A percentile compares a stretch with the other conserved stretches of the same genome.
Evolutionary conservation across 1,140 invertebrate genomes (phyloP).

Genomic region (Magallana gigas): DNA sequence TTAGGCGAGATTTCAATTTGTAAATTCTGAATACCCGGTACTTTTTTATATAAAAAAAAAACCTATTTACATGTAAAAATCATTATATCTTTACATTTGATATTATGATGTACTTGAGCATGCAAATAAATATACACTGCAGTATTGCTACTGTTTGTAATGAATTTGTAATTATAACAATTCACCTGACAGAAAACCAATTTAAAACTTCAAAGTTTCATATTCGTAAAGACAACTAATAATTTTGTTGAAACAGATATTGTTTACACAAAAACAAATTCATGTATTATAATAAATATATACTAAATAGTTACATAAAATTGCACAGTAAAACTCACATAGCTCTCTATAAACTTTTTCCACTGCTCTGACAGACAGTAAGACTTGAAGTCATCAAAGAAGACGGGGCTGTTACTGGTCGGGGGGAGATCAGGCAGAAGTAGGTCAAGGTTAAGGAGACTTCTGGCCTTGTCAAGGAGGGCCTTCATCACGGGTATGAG

Average conservation of each 20-base stretch:
- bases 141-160: too few relatives aligned
- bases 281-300: too few relatives aligned
- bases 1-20: not conserved
- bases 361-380: slow-evolving; percentile 83
- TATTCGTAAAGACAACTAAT: too few relatives aligned
- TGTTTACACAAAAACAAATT: too few relatives aligned
- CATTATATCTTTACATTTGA: not conserved
- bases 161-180: too few relatives aligned
- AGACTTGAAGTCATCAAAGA: slow-evolving; percentile 84
- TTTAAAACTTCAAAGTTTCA: too few relatives aligned
- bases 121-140: too few relatives aligned
- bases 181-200: too few relatives aligned
- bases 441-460: slow-evolving; percentile 80
- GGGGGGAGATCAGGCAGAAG: slow-evolving; percentile 82
- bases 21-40: not conserved
- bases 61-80: not conserved
- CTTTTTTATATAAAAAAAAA: not conserved
- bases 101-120: too few relatives aligned
- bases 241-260: too few relatives aligned
- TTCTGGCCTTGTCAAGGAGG: slow-evolving; percentile 82
- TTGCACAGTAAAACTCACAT: slow-evolving; percentile 76
- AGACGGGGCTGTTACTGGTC: slow-evolving; percentile 81
- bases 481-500: slow-evolving; percentile 85
- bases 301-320: too few relatives aligned
- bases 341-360: slow-evolving; percentile 82